Percentiles rank a stretch among this genome's conserved stretches.
phyloP scores from a whole-genome alignment of 2,113 vertebrate genomes.

The Anoura caudifer region DNA sequence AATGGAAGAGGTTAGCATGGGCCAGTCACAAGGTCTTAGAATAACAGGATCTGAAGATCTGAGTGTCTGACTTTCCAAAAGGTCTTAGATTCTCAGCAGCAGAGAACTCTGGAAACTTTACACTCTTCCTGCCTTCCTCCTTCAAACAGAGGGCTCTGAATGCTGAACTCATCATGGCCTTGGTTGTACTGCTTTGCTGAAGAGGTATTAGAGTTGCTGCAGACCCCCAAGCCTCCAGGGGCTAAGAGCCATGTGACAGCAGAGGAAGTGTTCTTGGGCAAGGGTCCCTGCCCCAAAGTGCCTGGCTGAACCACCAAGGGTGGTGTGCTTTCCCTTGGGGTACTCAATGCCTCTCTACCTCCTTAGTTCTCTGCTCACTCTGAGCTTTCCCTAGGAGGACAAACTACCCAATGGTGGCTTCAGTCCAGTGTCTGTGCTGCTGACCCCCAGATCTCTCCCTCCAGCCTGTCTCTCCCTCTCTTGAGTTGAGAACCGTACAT shows the following conservation, averaged over 20 bases:
- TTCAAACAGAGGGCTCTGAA: not conserved
- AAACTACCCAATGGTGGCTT: not conserved
- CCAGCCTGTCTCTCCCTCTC: not conserved
- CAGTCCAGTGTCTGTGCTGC: not conserved
- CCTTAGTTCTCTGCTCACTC: not conserved
- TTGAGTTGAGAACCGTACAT: not conserved
- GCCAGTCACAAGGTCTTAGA: not conserved
- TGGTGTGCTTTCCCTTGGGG: not conserved
- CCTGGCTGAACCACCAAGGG: not conserved
- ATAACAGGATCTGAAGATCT: constrained; percentile 27
- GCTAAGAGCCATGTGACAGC: not conserved
- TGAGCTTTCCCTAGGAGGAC: not conserved
- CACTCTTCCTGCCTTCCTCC: not conserved
- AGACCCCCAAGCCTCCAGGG: fast-evolving
- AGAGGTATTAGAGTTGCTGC: not conserved
- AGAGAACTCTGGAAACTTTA: not conserved
- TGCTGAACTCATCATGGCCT: no score
- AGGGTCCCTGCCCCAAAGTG: not conserved
- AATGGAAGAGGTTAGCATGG: not conserved
- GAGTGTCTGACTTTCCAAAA: constrained; percentile 1
- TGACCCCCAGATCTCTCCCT: no score
- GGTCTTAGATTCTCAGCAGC: not conserved
- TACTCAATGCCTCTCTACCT: not conserved
- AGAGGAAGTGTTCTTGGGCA: not conserved
- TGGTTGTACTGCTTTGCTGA: not conserved